Base-by-base conservation (phyloP, 2,797 vertebrate genomes). In the Leucoraja ocellata region DNA sequence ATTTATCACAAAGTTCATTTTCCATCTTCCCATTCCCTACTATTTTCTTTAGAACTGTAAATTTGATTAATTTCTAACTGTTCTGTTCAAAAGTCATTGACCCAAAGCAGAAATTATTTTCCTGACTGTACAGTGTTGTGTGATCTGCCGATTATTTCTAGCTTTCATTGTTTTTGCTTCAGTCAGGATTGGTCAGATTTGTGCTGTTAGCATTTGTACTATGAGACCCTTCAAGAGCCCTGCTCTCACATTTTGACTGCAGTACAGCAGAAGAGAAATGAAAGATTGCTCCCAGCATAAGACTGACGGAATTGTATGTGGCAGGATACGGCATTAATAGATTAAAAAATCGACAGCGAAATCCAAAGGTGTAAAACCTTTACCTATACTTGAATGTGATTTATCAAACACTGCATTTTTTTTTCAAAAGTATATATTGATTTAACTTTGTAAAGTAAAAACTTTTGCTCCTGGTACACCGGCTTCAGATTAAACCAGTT, bases 121-220 rank as follows among this genome's bases (percentile, higher is more conserved):
- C 23, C 21, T 74, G 21, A 21, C 16, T 6, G 23, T 23, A 74
- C 23, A 23, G 6, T 74, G 21, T 6, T 21, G 18, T 74, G 18
- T 23, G 21, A 74, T 4, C 23, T 74, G 71, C 21, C 7, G 71
- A 74, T 23, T 74, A 74, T 21, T 74, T 74, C 71, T 6, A 74
- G 71, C 71, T 21, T 23, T 74, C 21, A 7, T 6, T 74, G 71
- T 6, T 74, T 74, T 74, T 25, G 23, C 16, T 68, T 84, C 25
- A 84, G 23, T 65, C 61, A 88, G 84, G 32, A 65, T 65, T 88
- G 63, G 84, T 58, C 58, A 86, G 83, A 86, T 63, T 32, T 65
- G 11, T 63, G 28, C 28, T 14, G 1, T 16, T 65, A 63, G 2
- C 58, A 2, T 6, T 32, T 63, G 83, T 63, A 65, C 25, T 65